These are phyloP conservation scores for Acanthisitta chloris DNA, from an alignment of 2,113 vertebrate species.

Conservation along the genomic window DNA sequence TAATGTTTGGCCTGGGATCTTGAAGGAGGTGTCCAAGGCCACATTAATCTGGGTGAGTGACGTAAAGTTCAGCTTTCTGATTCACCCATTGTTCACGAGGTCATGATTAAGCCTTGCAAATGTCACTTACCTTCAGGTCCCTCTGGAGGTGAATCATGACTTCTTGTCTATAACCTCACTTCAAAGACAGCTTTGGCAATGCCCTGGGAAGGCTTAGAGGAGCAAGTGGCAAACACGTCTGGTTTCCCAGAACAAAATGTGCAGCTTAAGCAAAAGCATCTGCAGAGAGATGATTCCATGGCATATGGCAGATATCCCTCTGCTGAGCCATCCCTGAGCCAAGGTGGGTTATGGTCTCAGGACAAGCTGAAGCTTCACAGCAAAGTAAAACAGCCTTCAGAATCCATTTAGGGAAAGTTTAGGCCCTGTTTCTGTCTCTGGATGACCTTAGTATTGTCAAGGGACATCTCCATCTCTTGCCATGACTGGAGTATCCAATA, in stretches of 20 bases:
- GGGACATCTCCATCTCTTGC: neutral
- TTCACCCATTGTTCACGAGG: slow-evolving; percentile 31
- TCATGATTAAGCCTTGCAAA: neutral
- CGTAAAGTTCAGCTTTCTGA: slow-evolving; percentile 28
- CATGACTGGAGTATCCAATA: neutral
- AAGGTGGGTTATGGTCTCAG: neutral
- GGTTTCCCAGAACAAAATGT: neutral
- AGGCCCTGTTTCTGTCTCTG: neutral
- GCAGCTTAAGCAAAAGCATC: neutral
- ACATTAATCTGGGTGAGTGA: neutral
- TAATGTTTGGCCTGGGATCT: slow-evolving; percentile 25
- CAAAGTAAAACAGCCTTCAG: neutral
- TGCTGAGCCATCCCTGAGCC: neutral
- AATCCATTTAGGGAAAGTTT: neutral
- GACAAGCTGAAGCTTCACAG: neutral
- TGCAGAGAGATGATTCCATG: neutral
- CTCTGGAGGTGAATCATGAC: neutral
- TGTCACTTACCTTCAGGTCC: neutral
- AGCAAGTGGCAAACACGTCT: neutral
- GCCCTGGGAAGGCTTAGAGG: neutral
- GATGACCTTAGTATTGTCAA: neutral
- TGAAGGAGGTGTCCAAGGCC: neutral
- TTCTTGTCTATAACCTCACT: neutral
- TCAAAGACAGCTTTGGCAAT: neutral
- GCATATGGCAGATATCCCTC: neutral